Evolutionary conservation across 2,888 invertebrate species (phyloP).

Genomic region (Linnaemya vulpina): DNA sequence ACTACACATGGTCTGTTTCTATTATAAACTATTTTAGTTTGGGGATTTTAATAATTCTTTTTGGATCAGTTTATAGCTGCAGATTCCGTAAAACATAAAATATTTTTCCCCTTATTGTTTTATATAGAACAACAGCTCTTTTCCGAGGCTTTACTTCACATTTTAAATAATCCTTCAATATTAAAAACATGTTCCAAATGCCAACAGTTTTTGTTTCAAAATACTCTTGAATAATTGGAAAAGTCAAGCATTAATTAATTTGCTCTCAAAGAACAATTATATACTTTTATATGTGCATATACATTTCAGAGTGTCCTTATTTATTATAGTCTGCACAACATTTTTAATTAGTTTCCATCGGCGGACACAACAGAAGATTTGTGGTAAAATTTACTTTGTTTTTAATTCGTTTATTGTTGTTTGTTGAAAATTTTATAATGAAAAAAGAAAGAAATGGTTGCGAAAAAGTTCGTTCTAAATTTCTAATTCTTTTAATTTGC

Average conservation of each 20-base stretch:
- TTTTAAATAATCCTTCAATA: too few species aligned
- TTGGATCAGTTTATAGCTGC: too few species aligned
- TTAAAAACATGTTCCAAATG: too few species aligned
- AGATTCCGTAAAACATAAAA: too few species aligned
- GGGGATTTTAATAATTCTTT: too few species aligned
- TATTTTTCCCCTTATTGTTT: too few species aligned
- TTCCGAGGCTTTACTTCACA: too few species aligned
- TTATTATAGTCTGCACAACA: conserved; percentile 72
- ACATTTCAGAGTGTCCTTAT: conserved; percentile 11
- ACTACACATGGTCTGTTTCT: too few species aligned
- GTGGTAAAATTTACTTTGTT: conserved; percentile 76
- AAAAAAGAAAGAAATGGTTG: conserved; percentile 37
- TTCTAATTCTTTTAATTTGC: conserved; percentile 53
- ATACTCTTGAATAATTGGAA: neutral
- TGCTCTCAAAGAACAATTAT: neutral
- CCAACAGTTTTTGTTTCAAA: neutral
- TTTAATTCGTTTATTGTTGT: conserved; percentile 29
- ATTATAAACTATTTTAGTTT: too few species aligned
- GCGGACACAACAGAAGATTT: conserved; percentile 75
- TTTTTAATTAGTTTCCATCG: conserved; percentile 81
- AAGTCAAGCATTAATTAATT: conserved; percentile 8
- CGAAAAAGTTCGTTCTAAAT: neutral
- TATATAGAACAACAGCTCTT: too few species aligned
- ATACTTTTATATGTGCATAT: too few species aligned
- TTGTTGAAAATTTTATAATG: conserved; percentile 29